phyloP scores from a whole-genome alignment of 2,888 invertebrate species.

The Rhamnusium bicolor region DNA sequence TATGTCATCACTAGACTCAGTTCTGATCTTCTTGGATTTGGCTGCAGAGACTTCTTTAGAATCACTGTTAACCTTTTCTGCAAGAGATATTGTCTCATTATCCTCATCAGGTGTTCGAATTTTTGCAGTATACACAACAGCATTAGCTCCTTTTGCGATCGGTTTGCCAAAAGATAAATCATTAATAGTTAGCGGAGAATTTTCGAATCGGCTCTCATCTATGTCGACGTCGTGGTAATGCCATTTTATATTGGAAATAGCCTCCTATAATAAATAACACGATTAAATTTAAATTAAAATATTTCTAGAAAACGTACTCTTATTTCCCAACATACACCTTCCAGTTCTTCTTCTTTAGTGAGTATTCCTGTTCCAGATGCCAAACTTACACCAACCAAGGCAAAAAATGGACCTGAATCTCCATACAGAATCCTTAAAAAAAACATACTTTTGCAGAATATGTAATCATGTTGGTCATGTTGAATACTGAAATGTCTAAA shows the following conservation, averaged over 20 bases:
- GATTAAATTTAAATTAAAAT: background rate
- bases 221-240: conserved; percentile 71
- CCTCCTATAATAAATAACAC: conserved; percentile 70
- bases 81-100: background rate
- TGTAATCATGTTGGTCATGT: no score
- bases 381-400: conserved; percentile 81
- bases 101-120: conserved; percentile 66
- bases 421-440: conserved; percentile 75
- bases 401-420: conserved; percentile 83
- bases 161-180: conserved; percentile 80
- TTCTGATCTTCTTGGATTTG: conserved; percentile 31
- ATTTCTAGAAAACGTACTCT: conserved; percentile 72
- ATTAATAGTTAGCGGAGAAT: conserved; percentile 72
- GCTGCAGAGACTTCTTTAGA: background rate
- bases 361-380: conserved; percentile 83
- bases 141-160: conserved; percentile 87
- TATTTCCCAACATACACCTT: conserved; percentile 86
- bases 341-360: conserved; percentile 84
- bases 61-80: background rate
- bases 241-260: conserved; percentile 75
- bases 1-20: conserved; percentile 49
- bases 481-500: no score
- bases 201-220: conserved; percentile 67
- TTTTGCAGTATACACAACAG: conserved; percentile 84
- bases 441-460: conserved; percentile 1